A percentile compares a stretch with the other conserved stretches of the same genome.
Evolutionary conservation across 2,888 invertebrate species (phyloP).

Genomic region (Terebella lapidaria): DNA sequence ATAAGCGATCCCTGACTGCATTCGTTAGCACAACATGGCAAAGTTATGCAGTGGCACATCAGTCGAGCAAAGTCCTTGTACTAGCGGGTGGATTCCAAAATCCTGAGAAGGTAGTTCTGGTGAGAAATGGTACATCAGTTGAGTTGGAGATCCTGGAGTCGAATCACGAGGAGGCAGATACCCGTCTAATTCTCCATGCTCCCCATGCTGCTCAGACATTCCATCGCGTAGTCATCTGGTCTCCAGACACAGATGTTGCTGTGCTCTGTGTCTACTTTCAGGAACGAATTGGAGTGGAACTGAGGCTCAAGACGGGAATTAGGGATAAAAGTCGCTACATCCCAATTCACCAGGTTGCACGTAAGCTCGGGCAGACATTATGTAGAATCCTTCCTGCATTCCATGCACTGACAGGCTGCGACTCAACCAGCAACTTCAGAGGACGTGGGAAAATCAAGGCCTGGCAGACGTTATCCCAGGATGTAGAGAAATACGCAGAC

Average conservation of each 20-base stretch:
- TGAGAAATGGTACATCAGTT: neutral
- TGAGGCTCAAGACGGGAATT: neutral
- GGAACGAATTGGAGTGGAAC: neutral
- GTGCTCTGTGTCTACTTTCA: neutral
- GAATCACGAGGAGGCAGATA: conserved; percentile 6
- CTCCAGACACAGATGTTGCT: conserved; percentile 6
- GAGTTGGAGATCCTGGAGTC: neutral
- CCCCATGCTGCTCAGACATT: neutral
- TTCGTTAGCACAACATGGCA: too few species aligned
- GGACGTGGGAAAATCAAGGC: conserved; percentile 1
- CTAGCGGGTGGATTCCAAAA: neutral
- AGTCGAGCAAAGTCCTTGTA: neutral
- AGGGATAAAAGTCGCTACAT: neutral
- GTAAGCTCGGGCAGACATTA: neutral
- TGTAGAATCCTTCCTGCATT: neutral
- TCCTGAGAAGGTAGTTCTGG: neutral
- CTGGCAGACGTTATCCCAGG: neutral
- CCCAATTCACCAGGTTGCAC: neutral
- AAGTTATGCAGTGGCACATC: too few species aligned
- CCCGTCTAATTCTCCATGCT: conserved; percentile 4
- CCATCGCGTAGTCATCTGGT: neutral
- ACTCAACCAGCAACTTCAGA: neutral
- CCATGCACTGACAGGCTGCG: conserved; percentile 7
- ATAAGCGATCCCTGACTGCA: too few species aligned
- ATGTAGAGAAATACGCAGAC: neutral